Evolutionary conservation across 2,797 vertebrate genomes (phyloP).

Genomic region (Antennarius maculatus): DNA sequence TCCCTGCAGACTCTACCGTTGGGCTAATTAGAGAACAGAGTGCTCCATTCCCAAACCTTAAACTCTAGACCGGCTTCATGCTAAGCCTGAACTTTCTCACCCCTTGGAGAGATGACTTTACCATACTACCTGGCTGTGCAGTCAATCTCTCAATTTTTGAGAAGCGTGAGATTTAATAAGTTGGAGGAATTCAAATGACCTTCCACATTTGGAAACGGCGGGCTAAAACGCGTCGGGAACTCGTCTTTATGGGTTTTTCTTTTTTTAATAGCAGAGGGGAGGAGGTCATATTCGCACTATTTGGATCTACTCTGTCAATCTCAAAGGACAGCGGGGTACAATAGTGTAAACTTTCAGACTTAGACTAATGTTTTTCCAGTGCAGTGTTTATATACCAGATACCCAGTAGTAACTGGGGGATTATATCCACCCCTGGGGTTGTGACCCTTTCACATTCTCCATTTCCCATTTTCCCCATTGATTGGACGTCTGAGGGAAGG

Average conservation of each 20-base stretch:
- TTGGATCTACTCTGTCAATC: constrained; percentile 39
- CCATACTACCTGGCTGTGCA: constrained; percentile 56
- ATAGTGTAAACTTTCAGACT: constrained; percentile 69
- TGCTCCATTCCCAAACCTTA: constrained; percentile 55
- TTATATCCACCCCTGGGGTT: constrained; percentile 70
- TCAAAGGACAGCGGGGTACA: constrained; percentile 48
- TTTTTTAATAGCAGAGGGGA: constrained; percentile 10
- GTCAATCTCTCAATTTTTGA: constrained; percentile 44
- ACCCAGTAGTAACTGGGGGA: constrained; percentile 74
- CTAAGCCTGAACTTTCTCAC: constrained; percentile 68
- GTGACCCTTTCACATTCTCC: constrained; percentile 75
- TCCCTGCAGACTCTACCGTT: constrained; percentile 51
- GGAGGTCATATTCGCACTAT: constrained; percentile 22
- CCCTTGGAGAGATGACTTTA: constrained; percentile 69
- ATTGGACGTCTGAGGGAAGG: constrained; percentile 62
- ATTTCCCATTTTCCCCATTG: constrained; percentile 70
- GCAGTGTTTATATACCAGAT: constrained; percentile 73
- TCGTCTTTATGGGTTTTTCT: neutral
- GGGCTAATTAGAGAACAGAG: constrained; percentile 59
- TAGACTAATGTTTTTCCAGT: constrained; percentile 77
- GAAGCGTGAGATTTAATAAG: constrained; percentile 64
- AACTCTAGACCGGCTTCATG: constrained; percentile 60
- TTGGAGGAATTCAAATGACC: constrained; percentile 45
- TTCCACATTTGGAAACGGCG: constrained; percentile 25
- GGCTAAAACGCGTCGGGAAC: constrained; percentile 11